phyloP scores from a whole-genome alignment of 2,797 vertebrate genomes.

The Xenops minutus region DNA sequence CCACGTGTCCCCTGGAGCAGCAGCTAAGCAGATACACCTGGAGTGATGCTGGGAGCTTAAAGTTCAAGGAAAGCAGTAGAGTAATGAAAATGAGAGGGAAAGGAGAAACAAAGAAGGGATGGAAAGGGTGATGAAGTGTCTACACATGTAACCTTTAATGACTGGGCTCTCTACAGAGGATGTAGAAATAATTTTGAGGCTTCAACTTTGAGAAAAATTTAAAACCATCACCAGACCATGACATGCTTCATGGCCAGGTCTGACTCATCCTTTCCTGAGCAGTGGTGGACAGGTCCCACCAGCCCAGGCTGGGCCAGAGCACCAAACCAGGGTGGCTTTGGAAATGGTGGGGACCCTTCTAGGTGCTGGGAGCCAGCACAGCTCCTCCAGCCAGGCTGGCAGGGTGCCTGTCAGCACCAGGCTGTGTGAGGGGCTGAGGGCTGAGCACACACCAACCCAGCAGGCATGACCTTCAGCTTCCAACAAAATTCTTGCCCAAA shows the following conservation, averaged over 20 bases:
- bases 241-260: not conserved
- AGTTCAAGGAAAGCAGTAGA: not conserved
- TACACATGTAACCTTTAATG: not conserved
- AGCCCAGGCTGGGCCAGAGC: conserved; percentile 22
- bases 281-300: not conserved
- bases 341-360: not conserved
- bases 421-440: not conserved
- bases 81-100: not conserved
- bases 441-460: not conserved
- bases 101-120: not conserved
- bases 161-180: not conserved
- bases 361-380: conserved; percentile 19
- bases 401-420: fast-evolving
- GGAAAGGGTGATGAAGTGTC: not conserved
- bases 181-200: not conserved
- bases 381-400: conserved; percentile 38
- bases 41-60: not conserved
- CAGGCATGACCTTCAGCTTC: not conserved
- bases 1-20: not conserved
- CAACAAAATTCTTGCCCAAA: not conserved
- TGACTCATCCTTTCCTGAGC: not conserved
- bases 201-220: conserved; percentile 5
- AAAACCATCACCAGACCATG: not conserved
- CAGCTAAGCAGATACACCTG: fast-evolving
- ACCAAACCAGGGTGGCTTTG: not conserved